Percentiles rank a stretch among this genome's conserved stretches.
Evolutionary conservation across 2,797 vertebrate genomes (phyloP).

Genomic region (Falco cherrug): DNA sequence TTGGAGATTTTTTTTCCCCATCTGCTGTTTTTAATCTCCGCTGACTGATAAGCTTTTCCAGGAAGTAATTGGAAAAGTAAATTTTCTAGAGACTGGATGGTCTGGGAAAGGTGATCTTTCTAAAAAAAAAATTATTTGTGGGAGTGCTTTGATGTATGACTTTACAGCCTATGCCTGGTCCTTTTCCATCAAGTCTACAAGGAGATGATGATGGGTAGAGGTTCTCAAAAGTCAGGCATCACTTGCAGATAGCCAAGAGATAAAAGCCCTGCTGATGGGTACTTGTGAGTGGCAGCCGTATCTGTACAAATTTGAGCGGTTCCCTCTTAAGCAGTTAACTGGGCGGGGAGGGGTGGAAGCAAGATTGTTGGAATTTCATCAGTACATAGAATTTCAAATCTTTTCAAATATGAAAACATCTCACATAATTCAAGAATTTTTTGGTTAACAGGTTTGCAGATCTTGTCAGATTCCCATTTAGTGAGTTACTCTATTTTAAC

Average conservation of each 20-base stretch:
- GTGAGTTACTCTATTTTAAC: neutral
- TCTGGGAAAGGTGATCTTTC: neutral
- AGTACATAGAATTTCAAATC: neutral
- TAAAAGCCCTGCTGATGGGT: neutral
- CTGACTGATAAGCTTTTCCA: neutral
- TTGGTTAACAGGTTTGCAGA: neutral
- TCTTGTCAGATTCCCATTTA: neutral
- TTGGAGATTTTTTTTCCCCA: neutral
- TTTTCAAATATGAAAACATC: neutral
- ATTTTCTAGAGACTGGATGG: neutral
- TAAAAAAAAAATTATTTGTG: neutral
- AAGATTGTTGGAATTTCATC: neutral
- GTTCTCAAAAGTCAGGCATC: neutral
- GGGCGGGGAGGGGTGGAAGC: too few relatives aligned
- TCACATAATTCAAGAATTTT: neutral
- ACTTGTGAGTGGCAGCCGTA: neutral
- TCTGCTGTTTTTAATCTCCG: neutral
- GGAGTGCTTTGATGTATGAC: neutral
- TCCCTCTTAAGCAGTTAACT: neutral
- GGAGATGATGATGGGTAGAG: neutral
- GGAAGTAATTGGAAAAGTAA: neutral
- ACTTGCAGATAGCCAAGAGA: neutral
- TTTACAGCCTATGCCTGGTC: neutral
- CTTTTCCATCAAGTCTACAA: neutral
- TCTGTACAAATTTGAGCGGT: neutral